Percentiles rank a stretch among this genome's conserved stretches.
Evolutionary conservation across 2,888 invertebrate genomes (phyloP).

Genomic region (Ganaspis brasiliensis): DNA sequence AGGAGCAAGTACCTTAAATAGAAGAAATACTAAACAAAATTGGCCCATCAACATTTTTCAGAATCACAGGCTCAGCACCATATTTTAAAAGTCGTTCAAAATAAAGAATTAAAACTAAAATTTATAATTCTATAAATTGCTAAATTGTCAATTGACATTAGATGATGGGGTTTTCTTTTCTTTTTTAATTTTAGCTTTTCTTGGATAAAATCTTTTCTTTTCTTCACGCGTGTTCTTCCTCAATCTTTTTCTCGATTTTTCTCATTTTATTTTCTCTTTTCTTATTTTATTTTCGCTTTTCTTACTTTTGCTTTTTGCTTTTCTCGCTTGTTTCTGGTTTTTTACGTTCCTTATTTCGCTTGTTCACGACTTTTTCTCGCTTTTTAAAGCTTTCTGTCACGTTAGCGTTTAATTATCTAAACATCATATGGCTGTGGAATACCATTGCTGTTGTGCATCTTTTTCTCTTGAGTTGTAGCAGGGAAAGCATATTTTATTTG

Average conservation of each 20-base stretch:
- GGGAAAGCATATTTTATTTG: conserved; percentile 57
- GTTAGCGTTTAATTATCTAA: conserved; percentile 47
- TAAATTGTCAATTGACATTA: conserved; percentile 5
- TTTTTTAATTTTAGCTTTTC: conserved; percentile 26
- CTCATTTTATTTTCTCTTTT: no score
- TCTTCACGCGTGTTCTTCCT: no score
- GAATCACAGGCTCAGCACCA: conserved; percentile 9
- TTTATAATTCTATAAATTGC: neutral
- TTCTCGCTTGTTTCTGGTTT: no score
- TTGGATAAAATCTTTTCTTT: neutral
- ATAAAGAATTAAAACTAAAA: neutral
- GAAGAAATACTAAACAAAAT: neutral
- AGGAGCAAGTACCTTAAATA: conserved; percentile 18
- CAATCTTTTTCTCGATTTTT: no score
- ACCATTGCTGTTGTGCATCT: conserved; percentile 55
- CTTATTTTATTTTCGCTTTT: no score
- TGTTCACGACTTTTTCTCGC: conserved; percentile 36
- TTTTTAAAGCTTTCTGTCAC: neutral
- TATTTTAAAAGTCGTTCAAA: neutral
- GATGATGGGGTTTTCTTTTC: conserved; percentile 19
- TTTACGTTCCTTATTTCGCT: no score
- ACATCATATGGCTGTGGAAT: conserved; percentile 61
- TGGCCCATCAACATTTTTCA: neutral
- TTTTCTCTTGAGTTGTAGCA: conserved; percentile 43
- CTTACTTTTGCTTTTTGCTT: no score